Evolutionary conservation across 2,113 vertebrate genomes (phyloP).

Genomic region (Petroica traversi): DNA sequence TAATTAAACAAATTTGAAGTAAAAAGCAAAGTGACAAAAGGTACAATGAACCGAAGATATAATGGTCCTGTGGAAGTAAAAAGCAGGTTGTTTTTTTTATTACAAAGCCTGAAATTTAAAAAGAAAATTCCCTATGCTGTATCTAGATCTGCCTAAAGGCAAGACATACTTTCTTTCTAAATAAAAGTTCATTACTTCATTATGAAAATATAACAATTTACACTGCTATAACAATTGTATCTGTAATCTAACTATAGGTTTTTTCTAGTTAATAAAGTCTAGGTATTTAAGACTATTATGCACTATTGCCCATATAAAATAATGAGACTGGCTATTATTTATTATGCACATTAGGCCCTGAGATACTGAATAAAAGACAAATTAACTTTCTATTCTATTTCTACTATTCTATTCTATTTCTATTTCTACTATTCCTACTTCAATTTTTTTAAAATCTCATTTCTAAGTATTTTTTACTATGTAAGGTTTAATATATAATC

Average conservation of each 20-base stretch:
- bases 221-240: fast-evolving
- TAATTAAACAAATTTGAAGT: neutral
- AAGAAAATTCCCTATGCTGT: neutral
- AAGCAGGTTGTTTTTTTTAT: fast-evolving
- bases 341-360: neutral
- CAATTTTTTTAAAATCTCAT: neutral
- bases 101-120: neutral
- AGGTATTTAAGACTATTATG: neutral
- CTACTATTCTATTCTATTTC: no score
- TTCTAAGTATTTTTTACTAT: neutral
- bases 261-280: neutral
- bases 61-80: neutral
- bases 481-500: neutral
- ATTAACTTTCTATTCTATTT: neutral
- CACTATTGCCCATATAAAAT: neutral
- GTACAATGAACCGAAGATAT: neutral
- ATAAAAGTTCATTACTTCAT: neutral
- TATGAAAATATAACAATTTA: neutral
- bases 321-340: neutral
- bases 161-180: fast-evolving
- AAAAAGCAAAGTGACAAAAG: neutral
- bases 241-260: neutral
- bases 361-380: neutral
- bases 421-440: no score
- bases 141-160: neutral